Conservation (phyloP, 2,888 invertebrate species). For the Fragum fragum region DNA sequence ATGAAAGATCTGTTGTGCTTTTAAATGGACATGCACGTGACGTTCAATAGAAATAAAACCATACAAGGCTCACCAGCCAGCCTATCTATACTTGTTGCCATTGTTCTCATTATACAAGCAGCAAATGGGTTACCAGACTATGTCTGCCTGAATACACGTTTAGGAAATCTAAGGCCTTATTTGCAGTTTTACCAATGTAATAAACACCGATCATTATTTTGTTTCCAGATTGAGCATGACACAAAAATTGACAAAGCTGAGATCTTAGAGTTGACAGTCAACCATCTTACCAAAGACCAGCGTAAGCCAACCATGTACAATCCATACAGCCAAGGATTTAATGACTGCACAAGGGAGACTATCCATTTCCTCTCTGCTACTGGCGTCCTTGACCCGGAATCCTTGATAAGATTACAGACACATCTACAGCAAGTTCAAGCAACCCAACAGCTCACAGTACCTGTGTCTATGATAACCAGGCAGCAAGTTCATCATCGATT, state of each 20-base stretch:
- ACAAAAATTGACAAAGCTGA: conserved; percentile 4
- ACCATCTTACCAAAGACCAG: neutral
- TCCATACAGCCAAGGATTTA: neutral
- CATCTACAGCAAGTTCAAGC: neutral
- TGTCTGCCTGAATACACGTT: too few relatives aligned
- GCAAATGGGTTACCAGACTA: too few relatives aligned
- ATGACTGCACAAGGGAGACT: conserved; percentile 9
- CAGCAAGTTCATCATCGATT: neutral
- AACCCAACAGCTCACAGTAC: neutral
- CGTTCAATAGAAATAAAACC: too few relatives aligned
- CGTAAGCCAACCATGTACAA: neutral
- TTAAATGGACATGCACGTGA: too few relatives aligned
- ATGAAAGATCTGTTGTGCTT: too few relatives aligned
- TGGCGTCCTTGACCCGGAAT: neutral
- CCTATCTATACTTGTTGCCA: too few relatives aligned
- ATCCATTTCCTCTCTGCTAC: neutral
- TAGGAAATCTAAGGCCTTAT: too few relatives aligned
- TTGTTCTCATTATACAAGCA: too few relatives aligned
- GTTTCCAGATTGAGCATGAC: neutral
- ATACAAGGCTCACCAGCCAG: too few relatives aligned
- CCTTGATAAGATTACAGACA: neutral
- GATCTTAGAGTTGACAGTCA: conserved; percentile 4
- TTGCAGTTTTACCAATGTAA: too few relatives aligned
- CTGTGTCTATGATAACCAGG: neutral
- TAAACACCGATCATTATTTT: too few relatives aligned